Conservation (phyloP, 2,113 vertebrate genomes). For the Fulmarus glacialis region DNA sequence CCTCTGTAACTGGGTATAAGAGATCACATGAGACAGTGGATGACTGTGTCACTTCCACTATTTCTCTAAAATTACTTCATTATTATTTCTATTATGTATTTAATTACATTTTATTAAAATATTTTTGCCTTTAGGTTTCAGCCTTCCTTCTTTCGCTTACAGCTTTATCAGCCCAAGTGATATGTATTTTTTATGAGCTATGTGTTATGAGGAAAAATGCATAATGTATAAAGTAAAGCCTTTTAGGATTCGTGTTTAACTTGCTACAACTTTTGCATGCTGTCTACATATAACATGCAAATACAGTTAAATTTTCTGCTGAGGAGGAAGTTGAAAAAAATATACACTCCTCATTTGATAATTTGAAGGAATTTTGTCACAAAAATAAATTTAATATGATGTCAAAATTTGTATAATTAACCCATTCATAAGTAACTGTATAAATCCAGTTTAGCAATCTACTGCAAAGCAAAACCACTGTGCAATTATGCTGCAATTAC, state of each 20-base stretch:
- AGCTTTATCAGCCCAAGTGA: not conserved
- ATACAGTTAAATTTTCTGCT: not conserved
- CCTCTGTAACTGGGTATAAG: not conserved
- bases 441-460: not conserved
- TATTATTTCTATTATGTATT: not conserved
- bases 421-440: not conserved
- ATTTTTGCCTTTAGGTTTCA: not conserved
- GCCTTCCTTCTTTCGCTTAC: not conserved
- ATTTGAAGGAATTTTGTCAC: not conserved
- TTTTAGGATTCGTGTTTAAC: not conserved
- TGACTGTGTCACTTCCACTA: not conserved
- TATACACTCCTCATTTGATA: not conserved
- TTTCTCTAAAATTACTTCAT: not conserved
- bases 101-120: not conserved
- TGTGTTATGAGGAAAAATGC: not conserved
- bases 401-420: not conserved
- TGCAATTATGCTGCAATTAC: constrained; percentile 35
- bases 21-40: not conserved
- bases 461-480: not conserved
- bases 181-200: not conserved
- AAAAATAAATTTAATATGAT: not conserved
- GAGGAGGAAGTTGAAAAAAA: not conserved
- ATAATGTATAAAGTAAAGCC: not conserved
- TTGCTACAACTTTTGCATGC: not conserved
- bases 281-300: not conserved